Evolutionary conservation across 2,888 invertebrate genomes (phyloP).

Genomic region (Unio pictorum): DNA sequence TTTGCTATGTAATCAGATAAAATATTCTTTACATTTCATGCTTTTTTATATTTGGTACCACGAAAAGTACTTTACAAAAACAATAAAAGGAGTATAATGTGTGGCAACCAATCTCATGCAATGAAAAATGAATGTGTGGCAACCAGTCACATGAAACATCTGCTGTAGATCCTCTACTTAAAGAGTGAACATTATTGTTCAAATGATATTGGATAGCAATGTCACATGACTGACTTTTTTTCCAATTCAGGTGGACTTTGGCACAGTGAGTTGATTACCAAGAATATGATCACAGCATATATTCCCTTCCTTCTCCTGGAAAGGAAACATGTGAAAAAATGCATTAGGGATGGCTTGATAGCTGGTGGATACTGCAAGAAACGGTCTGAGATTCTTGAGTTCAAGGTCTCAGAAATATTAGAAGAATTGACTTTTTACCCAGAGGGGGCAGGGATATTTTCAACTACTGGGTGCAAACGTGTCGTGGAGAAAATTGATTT

Average conservation of each 20-base stretch:
- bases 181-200: too few species aligned
- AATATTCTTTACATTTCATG: too few species aligned
- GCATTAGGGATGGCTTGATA: constrained; percentile 81
- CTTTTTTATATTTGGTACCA: too few species aligned
- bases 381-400: constrained; percentile 26
- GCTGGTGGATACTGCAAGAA: constrained; percentile 25
- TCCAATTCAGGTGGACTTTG: constrained; percentile 82
- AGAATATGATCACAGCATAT: constrained; percentile 91
- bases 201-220: too few species aligned
- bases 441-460: constrained; percentile 81
- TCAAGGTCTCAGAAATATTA: constrained; percentile 77
- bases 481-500: constrained; percentile 80
- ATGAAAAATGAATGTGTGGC: too few species aligned
- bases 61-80: too few species aligned
- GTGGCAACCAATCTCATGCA: too few species aligned
- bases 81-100: too few species aligned
- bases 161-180: too few species aligned
- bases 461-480: constrained; percentile 91
- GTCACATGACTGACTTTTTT: constrained; percentile 1
- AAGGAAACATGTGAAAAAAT: constrained; percentile 84
- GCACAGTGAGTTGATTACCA: constrained; percentile 84
- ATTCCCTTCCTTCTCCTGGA: constrained; percentile 96
- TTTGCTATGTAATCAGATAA: too few species aligned
- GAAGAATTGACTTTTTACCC: constrained; percentile 83
- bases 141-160: background rate